Evolutionary conservation across 2,113 vertebrate species (phyloP), one percentile per base, ranked within the genome.

Genomic region (Rafetus swinhoei): DNA sequence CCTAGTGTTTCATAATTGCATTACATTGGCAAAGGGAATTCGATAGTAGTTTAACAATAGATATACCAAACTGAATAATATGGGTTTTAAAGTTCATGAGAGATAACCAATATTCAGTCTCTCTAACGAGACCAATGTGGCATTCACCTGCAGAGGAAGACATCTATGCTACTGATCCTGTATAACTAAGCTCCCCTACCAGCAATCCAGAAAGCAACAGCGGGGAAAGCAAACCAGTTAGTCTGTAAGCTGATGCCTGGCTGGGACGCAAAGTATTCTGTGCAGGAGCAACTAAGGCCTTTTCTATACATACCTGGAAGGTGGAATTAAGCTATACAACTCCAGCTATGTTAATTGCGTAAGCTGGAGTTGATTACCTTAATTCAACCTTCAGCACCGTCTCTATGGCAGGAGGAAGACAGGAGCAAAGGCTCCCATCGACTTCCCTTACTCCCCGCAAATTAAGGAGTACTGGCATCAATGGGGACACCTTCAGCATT

Each of bases 221-320:
- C 0, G 7, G n/a, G 9, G 27, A 59, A 59, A 59, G 57, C 25
- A 9, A 56, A 81, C 84, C 21, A 35, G 50, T 74, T 22, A 74
- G 72, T 25, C 29, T n/a, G 29, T 72, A 81, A 79, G 39, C 39
- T 53, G 22, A 55, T 2, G 0, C 0, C 39, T 39, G 32, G 93
- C 39, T 39, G 32, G 94, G 90, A 89, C 56, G 5, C 29, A 57
- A 11, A 76, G 21, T 57, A 32, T 18, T 76, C 54, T 32, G 60
- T 15, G 82, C 2, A 50, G 93, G 80, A 91, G 39, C 81, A 85
- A 57, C 21, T 76, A 0, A 0, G 45, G 45, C 45, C 45, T 45
- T 45, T 45, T 45, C 45, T 45, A 45, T 45, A 45, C 45, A 45
- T 45, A 45, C 45, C 45, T 45, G 45, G 45, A 45, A 45, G 45